Conservation (phyloP, 2,113 vertebrate genomes). For the Bos indicus region DNA sequence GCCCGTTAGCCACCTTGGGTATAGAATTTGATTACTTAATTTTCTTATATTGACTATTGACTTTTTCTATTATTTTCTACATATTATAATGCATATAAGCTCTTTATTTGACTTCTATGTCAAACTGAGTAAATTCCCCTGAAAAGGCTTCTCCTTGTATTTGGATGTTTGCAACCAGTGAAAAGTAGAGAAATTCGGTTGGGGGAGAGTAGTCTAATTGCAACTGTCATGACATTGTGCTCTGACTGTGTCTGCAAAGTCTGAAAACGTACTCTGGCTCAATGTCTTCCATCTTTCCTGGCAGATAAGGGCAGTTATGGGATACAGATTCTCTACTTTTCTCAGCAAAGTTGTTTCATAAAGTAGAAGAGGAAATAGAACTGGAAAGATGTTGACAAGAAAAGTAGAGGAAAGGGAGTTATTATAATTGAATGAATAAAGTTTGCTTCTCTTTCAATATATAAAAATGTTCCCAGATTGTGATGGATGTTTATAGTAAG, state of each 20-base stretch:
- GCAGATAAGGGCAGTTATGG: neutral
- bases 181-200: neutral
- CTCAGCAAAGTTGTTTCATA: neutral
- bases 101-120: constrained; percentile 26
- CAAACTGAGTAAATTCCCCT: neutral
- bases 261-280: neutral
- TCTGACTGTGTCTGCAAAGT: neutral
- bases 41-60: constrained; percentile 1
- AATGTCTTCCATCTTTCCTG: neutral
- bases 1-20: neutral
- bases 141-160: neutral
- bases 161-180: neutral
- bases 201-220: neutral
- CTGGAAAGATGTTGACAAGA: neutral
- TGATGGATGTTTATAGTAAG: neutral
- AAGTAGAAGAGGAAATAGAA: neutral
- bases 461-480: neutral
- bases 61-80: neutral
- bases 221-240: neutral
- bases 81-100: neutral
- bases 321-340: neutral
- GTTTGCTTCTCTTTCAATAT: neutral
- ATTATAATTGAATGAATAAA: neutral
- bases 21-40: neutral
- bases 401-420: neutral